Percentiles rank a stretch among this genome's conserved stretches.
phyloP scores from a whole-genome alignment of 2,888 invertebrate species.

The Ormyrus rosae region DNA sequence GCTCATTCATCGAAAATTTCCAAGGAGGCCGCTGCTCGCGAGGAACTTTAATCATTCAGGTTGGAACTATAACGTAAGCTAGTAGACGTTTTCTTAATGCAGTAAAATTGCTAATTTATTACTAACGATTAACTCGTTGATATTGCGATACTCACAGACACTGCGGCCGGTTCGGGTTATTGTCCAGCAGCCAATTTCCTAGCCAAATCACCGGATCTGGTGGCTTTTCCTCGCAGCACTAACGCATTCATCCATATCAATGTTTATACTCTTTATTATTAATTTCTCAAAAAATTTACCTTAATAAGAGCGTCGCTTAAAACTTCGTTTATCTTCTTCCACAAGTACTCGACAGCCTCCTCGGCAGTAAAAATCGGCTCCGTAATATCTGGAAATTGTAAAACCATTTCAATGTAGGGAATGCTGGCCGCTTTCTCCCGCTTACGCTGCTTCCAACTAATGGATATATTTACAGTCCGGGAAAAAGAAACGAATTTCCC shows the following conservation, averaged over 20 bases:
- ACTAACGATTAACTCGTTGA: not conserved
- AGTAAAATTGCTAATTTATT: not conserved
- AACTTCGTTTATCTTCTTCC: constrained; percentile 81
- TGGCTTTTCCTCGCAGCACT: constrained; percentile 84
- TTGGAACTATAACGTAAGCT: constrained; percentile 57
- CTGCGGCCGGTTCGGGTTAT: constrained; percentile 86
- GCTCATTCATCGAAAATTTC: constrained; percentile 32
- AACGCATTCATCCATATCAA: constrained; percentile 57
- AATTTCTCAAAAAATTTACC: constrained; percentile 65
- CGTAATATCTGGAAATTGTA: constrained; percentile 33
- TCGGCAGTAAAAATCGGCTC: constrained; percentile 73
- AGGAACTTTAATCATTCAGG: constrained; percentile 48
- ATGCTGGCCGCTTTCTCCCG: too few species aligned
- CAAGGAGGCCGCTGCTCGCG: not conserved
- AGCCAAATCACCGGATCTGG: constrained; percentile 87
- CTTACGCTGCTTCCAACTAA: too few species aligned
- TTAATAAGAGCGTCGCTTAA: constrained; percentile 78
- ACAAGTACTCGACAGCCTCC: constrained; percentile 83
- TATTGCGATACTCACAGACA: constrained; percentile 50
- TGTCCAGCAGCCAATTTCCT: constrained; percentile 84
- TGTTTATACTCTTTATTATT: too few species aligned
- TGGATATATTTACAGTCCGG: constrained; percentile 82
- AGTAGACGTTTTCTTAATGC: constrained; percentile 32
- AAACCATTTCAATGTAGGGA: too few species aligned
- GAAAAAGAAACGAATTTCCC: constrained; percentile 93